A percentile compares a stretch with the other conserved stretches of the same genome.
phyloP scores from a whole-genome alignment of 2,888 invertebrate genomes.

The Zootermopsis nevadensis region DNA sequence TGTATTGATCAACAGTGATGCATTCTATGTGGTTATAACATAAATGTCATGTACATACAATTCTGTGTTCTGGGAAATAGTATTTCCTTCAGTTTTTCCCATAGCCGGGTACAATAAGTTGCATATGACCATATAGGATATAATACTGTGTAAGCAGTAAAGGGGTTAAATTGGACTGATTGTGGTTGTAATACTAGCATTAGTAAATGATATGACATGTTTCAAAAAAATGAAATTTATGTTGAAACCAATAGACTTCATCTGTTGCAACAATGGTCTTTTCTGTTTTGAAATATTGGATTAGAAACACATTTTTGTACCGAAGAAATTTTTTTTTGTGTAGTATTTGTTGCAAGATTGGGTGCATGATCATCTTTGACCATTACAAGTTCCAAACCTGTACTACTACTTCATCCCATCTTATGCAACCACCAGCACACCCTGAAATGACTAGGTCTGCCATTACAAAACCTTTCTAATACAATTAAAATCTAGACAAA shows the following conservation, averaged over 20 bases:
- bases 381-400: not conserved
- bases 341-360: not conserved
- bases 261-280: not conserved
- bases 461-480: conserved; percentile 18
- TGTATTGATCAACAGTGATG: not conserved
- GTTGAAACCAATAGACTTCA: not conserved
- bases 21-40: not conserved
- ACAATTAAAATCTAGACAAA: conserved; percentile 26
- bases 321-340: not conserved
- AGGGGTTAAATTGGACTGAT: too few species aligned
- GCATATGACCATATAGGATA: too few species aligned
- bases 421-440: conserved; percentile 28
- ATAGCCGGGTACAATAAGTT: too few species aligned
- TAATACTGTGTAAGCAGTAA: too few species aligned
- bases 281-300: not conserved
- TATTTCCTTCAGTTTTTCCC: too few species aligned
- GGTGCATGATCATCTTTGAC: conserved; percentile 4
- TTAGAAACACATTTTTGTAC: not conserved
- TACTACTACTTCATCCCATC: not conserved
- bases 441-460: not conserved
- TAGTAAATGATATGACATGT: not conserved
- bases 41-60: not conserved
- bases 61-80: too few species aligned
- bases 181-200: not conserved
- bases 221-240: not conserved